Base-by-base conservation (phyloP, 1,140 invertebrate genomes). In the Teleopsis dalmanni region DNA sequence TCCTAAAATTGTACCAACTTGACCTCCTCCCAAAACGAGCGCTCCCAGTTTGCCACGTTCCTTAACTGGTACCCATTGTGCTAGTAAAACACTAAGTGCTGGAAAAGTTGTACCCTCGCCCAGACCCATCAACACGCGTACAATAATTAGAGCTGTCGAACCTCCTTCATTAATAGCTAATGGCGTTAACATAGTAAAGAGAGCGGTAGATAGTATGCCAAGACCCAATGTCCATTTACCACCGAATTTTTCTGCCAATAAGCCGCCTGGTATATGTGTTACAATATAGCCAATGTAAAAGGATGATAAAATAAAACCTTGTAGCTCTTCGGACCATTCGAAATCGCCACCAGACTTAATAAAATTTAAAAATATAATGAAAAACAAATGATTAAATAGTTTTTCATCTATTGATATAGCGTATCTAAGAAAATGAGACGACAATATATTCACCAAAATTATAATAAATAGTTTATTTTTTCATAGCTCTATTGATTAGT, bases 21-120 rank as follows among this genome's bases (percentile, higher is more conserved):
- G 81, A 3, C 82, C 81, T 7, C 84, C 84, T 10, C 83, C 81
- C 51, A 84, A 83, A 1, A 86, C 84, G 16, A 87, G 59, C 0
- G 85, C 83, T 4, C 84, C 85, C 49, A 87, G 78, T 56, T 82
- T 79, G 0, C 82, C 81, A 55, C 85, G 75, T 68, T 88, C 86
- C 8, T 78, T 76, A 0, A 81, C 68, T 0, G 86, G 86, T 0
- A 83, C 81, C 86, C 86, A 88, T 56, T 83, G 78, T 3, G 85
- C 82, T 3, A 88, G 67, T 56, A 88, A 73, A 0, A 80, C 79
- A 57, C 84, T 86, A 26, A 88, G 57, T 0, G 85, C 84, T 3
- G 85, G 86, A 60, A 85, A 87, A 3, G 84, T 87, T 6, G 83
- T 84, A 35, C 86, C 86, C 76, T 87, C 70, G 53, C 83, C 83